phyloP scores from a whole-genome alignment of 2,113 vertebrate genomes.

The Piprites chloris region DNA sequence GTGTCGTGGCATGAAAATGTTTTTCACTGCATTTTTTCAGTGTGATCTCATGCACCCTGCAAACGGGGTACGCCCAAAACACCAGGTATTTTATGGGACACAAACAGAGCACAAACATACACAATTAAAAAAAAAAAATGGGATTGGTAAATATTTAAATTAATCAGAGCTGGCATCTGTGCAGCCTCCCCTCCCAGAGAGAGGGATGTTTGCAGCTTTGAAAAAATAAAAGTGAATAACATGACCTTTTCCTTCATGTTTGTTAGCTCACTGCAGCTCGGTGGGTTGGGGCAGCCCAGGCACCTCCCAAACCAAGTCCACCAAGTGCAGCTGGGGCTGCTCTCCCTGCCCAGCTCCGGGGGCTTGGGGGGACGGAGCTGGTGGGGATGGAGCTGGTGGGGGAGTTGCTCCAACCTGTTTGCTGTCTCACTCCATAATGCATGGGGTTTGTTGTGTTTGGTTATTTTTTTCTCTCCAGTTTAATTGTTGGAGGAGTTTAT shows the following conservation, averaged over 20 bases:
- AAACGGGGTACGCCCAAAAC: slow-evolving; percentile 86
- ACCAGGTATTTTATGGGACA: slow-evolving; percentile 81
- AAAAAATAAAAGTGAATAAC: slow-evolving; percentile 32
- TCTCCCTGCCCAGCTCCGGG: neutral
- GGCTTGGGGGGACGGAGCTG: neutral
- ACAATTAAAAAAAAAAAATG: slow-evolving; percentile 66
- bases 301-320: slow-evolving; percentile 13
- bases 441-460: slow-evolving; percentile 1
- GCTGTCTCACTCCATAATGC: neutral
- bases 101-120: slow-evolving; percentile 75
- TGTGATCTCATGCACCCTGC: slow-evolving; percentile 85
- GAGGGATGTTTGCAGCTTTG: slow-evolving; percentile 55
- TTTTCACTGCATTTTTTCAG: slow-evolving; percentile 95
- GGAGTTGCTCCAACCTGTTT: slow-evolving; percentile 35
- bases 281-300: slow-evolving; percentile 18
- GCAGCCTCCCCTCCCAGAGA: slow-evolving; percentile 57
- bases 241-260: slow-evolving; percentile 64
- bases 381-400: neutral
- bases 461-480: slow-evolving; percentile 39
- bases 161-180: slow-evolving; percentile 62
- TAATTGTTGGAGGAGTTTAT: slow-evolving; percentile 79
- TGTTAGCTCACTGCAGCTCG: slow-evolving; percentile 8
- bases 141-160: slow-evolving; percentile 72
- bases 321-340: neutral
- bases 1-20: slow-evolving; percentile 91